A percentile compares a stretch with the other conserved stretches of the same genome.
phyloP scores from a whole-genome alignment of 2,113 vertebrate genomes.

The Plecturocebus donacophilus region DNA sequence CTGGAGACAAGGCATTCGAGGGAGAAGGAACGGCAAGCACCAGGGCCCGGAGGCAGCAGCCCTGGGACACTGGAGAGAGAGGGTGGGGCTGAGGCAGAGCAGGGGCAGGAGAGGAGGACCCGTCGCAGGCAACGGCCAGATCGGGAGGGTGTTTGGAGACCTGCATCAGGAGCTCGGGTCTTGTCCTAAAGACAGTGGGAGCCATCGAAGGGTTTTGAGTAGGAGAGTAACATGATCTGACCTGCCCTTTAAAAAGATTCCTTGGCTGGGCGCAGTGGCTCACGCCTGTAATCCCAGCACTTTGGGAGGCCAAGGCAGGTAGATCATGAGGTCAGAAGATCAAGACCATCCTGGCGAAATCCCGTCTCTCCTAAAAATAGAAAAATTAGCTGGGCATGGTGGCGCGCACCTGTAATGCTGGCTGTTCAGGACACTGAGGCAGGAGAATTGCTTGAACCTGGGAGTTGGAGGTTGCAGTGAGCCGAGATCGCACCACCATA shows the following conservation, averaged over 20 bases:
- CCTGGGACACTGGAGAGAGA: not conserved
- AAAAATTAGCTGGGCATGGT: too few species aligned
- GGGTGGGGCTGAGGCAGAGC: not conserved
- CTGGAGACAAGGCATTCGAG: not conserved
- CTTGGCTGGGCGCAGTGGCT: too few species aligned
- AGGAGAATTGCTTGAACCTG: too few species aligned
- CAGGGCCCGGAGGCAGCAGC: not conserved
- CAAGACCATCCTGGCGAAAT: too few species aligned
- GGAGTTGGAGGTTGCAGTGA: too few species aligned
- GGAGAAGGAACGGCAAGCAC: not conserved
- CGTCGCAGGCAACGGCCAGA: not conserved
- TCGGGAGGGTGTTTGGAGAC: fast-evolving
- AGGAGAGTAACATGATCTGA: not conserved
- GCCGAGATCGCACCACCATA: too few species aligned
- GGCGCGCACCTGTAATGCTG: too few species aligned
- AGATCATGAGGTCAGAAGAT: too few species aligned
- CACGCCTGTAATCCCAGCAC: too few species aligned
- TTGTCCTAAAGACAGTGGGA: not conserved
- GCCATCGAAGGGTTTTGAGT: not conserved
- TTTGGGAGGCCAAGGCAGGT: too few species aligned
- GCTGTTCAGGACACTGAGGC: too few species aligned
- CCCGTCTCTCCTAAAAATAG: too few species aligned
- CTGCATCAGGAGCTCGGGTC: not conserved
- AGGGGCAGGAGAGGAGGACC: not conserved
- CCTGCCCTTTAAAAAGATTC: not conserved